Base-by-base conservation (phyloP, 2,888 invertebrate genomes). In the Eulithis testata region DNA sequence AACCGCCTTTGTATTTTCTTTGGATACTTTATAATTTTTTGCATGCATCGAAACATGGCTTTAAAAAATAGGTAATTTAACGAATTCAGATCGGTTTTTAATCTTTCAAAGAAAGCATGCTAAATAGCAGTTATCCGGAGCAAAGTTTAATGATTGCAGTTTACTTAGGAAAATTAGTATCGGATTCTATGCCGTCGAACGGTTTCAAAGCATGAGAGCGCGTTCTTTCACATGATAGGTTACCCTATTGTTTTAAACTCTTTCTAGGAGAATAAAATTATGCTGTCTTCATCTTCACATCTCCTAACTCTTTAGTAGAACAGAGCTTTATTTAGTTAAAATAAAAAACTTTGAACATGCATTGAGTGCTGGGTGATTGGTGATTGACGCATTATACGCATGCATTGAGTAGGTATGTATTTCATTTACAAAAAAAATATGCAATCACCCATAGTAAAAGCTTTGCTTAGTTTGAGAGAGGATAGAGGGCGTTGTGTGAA, bases 201-300 rank as follows among this genome's bases (percentile, higher is more conserved):
- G 45, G 56, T 57, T 1, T 61, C 12, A 44, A 54, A 47, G 36
- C 52, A 57, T 56, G 55, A 45, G 61, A 55, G 44, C 21, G 62
- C 37, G 31, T 60, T 77, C 75, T 78, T 82, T 86, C 82, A 70
- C 82, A 83, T 75, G 76, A 76, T 79, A 75, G 82, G 82, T 78
- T 82, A 14, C 36, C 40, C 65, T 60, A 57, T 65, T 61, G 65
- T 65, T 57, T 49, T 65, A n/a, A 60, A 40, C 56, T 37, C 14
- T 58, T 57, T 37, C 8, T 14, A 45, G n/a, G 4, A 27, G 55
- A 31, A 12, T 47, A 47, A 27, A 14, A 57, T 11, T 21, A 49
- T 8, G 21, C 7, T 47, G 8, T 9, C 21, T 47, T 47, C 47
- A 47, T 40, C 40, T 40, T 40, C 6, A 31, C 45, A 12, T 45